phyloP scores from a whole-genome alignment of 2,888 invertebrate species.

The Hirtodrosophila trivittata region DNA sequence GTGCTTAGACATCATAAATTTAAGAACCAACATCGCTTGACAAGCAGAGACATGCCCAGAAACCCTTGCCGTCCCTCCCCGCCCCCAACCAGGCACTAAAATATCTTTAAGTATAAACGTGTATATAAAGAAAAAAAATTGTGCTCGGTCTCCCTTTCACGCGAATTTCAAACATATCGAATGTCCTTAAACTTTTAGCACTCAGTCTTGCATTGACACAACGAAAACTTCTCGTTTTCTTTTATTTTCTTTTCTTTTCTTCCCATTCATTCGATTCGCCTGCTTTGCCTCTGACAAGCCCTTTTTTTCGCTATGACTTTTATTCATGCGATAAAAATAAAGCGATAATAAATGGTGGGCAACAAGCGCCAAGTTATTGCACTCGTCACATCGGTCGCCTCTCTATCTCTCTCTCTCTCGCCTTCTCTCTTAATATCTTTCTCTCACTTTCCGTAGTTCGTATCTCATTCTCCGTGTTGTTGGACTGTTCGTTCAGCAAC shows the following conservation, averaged over 20 bases:
- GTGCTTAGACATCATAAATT: conserved; percentile 72
- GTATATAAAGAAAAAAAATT: not conserved
- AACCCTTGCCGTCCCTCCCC: conserved; percentile 1
- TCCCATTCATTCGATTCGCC: conserved; percentile 35
- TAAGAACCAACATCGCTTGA: conserved; percentile 42
- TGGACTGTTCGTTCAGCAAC: conserved; percentile 43
- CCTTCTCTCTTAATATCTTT: conserved; percentile 1
- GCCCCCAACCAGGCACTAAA: conserved; percentile 5
- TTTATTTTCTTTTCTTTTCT: conserved; percentile 10
- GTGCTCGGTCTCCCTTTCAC: conserved; percentile 12
- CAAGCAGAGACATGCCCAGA: conserved; percentile 30
- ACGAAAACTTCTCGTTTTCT: conserved; percentile 14
- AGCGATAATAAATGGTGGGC: conserved; percentile 74
- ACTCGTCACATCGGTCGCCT: conserved; percentile 42
- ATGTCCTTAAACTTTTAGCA: conserved; percentile 72
- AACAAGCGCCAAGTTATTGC: conserved; percentile 74
- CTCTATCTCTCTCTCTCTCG: conserved; percentile 13
- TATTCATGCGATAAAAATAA: conserved; percentile 80
- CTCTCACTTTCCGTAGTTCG: not conserved
- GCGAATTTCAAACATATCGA: conserved; percentile 47
- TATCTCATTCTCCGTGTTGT: conserved; percentile 6
- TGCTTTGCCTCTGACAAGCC: conserved; percentile 63
- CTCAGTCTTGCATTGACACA: conserved; percentile 35
- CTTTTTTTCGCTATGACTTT: conserved; percentile 68
- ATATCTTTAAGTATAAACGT: conserved; percentile 18